Percentiles rank a stretch among this genome's conserved stretches.
These are phyloP conservation scores for Leptinotarsa texana DNA, from an alignment of 1,140 invertebrate species.

Conservation along the genomic window DNA sequence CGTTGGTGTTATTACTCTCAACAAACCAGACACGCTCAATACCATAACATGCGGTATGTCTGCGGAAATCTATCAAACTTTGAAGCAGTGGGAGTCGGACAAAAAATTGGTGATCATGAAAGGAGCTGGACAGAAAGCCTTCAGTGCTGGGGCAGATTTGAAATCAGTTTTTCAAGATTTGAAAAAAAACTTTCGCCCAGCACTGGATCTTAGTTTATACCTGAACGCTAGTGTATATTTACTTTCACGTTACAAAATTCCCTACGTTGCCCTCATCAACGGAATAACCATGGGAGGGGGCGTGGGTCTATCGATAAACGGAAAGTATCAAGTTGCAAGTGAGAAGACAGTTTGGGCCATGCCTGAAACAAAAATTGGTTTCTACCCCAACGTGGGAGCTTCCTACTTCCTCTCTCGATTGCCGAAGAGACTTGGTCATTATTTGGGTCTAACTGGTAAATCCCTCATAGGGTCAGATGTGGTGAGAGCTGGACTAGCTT, in stretches of 20 bases:
- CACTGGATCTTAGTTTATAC: neutral
- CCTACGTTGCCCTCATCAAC: conserved; percentile 89
- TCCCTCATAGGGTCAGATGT: conserved; percentile 83
- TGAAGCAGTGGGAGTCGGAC: conserved; percentile 78
- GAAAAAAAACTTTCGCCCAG: neutral
- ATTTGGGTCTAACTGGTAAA: conserved; percentile 64
- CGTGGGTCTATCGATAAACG: conserved; percentile 91
- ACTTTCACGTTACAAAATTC: conserved; percentile 85
- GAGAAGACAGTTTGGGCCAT: conserved; percentile 94
- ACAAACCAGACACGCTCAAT: conserved; percentile 89
- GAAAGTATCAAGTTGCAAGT: conserved; percentile 86
- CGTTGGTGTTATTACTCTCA: conserved; percentile 81
- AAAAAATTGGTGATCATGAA: conserved; percentile 85
- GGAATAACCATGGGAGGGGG: conserved; percentile 98
- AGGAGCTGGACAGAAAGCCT: conserved; percentile 86
- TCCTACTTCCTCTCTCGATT: conserved; percentile 86
- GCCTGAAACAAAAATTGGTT: conserved; percentile 89
- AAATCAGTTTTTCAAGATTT: neutral
- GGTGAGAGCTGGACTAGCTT: conserved; percentile 84
- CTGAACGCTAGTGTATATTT: neutral
- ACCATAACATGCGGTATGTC: conserved; percentile 61
- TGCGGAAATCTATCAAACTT: neutral
- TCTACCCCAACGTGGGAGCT: conserved; percentile 96
- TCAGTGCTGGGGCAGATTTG: conserved; percentile 93
- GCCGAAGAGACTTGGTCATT: conserved; percentile 81